phyloP scores from a whole-genome alignment of 2,113 vertebrate species.

The Rana temporaria region DNA sequence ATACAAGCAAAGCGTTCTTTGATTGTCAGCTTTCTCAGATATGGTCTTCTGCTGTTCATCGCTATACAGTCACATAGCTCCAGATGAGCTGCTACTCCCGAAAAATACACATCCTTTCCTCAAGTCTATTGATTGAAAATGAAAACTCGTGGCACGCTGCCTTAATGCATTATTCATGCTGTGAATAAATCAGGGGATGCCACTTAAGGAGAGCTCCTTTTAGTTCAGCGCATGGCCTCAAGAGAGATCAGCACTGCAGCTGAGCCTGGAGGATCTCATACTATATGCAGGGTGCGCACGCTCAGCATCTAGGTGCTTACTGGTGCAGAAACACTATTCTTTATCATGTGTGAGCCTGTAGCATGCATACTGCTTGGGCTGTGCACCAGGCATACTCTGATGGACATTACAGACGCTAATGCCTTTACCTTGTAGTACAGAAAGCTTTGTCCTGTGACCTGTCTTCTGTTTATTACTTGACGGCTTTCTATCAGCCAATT shows the following conservation, averaged over 20 bases:
- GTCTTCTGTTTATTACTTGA: neutral
- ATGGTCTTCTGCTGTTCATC: conserved; percentile 3
- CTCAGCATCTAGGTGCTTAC: conserved; percentile 19
- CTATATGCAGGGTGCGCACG: neutral
- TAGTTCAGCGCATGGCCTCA: neutral
- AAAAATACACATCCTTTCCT: neutral
- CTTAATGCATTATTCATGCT: neutral
- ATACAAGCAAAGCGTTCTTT: too few relatives aligned
- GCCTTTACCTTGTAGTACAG: neutral
- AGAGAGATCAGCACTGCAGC: neutral
- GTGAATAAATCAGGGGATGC: conserved; percentile 55
- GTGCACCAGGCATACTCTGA: neutral
- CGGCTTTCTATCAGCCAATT: neutral
- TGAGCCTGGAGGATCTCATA: neutral
- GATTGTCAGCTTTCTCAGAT: neutral
- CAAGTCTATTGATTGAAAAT: neutral
- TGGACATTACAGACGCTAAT: neutral
- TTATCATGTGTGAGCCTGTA: neutral
- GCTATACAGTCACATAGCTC: neutral
- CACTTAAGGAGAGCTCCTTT: conserved; percentile 40
- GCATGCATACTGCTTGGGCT: neutral
- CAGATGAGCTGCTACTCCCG: conserved; percentile 2
- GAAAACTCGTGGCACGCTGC: neutral
- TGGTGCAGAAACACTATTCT: neutral
- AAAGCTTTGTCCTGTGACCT: neutral